A percentile compares a stretch with the other conserved stretches of the same genome.
Evolutionary conservation across 2,888 invertebrate genomes (phyloP).

Genomic region (Coleophora flavipennella): DNA sequence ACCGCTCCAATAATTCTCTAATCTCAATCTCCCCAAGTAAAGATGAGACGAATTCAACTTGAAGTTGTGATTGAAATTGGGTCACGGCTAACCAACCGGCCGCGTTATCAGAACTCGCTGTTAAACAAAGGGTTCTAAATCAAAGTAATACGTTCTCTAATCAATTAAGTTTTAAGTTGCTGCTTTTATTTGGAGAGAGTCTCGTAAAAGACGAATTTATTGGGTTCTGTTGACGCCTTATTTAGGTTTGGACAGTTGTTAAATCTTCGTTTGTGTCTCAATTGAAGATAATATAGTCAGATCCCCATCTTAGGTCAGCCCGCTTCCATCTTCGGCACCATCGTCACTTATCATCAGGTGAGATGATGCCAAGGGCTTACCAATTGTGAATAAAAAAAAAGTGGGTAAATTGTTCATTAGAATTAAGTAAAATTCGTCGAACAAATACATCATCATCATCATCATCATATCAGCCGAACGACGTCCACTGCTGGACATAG

Average conservation of each 20-base stretch:
- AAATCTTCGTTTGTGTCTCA: not conserved
- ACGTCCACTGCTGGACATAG: too few species aligned
- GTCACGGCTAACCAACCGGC: conserved; percentile 35
- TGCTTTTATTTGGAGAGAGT: too few species aligned
- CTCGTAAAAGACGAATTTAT: not conserved
- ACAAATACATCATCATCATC: too few species aligned
- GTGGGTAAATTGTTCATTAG: too few species aligned
- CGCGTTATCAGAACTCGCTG: conserved; percentile 21
- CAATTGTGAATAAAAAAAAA: too few species aligned
- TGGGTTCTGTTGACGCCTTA: not conserved
- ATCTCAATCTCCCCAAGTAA: conserved; percentile 40
- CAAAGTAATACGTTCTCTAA: conserved; percentile 51
- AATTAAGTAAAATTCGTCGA: too few species aligned
- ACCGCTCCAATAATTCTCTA: too few species aligned
- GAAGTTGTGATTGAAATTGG: conserved; percentile 60
- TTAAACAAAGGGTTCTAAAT: conserved; percentile 57
- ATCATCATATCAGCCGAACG: too few species aligned
- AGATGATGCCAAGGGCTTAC: too few species aligned
- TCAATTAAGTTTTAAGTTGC: conserved; percentile 34
- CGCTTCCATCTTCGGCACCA: too few species aligned
- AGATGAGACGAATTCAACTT: conserved; percentile 55
- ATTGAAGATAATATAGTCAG: not conserved
- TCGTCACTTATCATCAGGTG: too few species aligned
- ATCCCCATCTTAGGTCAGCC: too few species aligned
- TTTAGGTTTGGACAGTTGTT: not conserved